Base-by-base conservation (phyloP, 1,140 invertebrate species). In the Triops cancriformis region DNA sequence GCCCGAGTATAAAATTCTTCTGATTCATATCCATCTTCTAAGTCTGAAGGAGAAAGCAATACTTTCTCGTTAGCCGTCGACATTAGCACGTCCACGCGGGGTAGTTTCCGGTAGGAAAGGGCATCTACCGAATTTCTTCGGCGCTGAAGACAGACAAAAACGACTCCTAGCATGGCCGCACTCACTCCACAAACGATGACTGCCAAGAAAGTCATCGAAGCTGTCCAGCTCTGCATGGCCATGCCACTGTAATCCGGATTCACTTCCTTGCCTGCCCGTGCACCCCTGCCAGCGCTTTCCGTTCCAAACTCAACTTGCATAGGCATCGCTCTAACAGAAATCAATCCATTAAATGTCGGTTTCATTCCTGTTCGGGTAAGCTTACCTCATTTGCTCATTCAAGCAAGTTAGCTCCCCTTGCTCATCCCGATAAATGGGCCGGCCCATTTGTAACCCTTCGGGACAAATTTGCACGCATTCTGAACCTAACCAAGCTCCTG, bases 401-500 rank as follows among this genome's bases (percentile, higher is more conserved):
- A 64, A 23, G 51, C 51, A 64, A 64, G 51, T 64, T 0, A 64
- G 23, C 23, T 64, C 51, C 10, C 51, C 51, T 23, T 64, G 51
- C 51, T 64, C 51, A 18, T 64, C 51, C 14, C 51, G 51, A 1
- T 64, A 64, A 64, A 64, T n/a, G 51, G 51, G 51, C 18, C 51
- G 51, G 1, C 18, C 51, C 51, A 64, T 23, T 64, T 23, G 10
- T 23, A 64, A 64, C 18, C 80, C 80, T 37, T 92, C 89, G 4
- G 94, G 94, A 85, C 94, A 95, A 82, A 92, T 90, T 0, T 91
- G 89, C 81, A 93, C 89, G 82, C 94, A 96, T 82, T 93, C 90
- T 5, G 93, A 93, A 1, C 90, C 90, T 0, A 92, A 90, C 37
- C 95, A 84, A 82, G 91, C 89, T 90, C 91, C 93, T 12, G 90